phyloP scores from a whole-genome alignment of 2,888 invertebrate genomes.

The Scaeva pyrastri region DNA sequence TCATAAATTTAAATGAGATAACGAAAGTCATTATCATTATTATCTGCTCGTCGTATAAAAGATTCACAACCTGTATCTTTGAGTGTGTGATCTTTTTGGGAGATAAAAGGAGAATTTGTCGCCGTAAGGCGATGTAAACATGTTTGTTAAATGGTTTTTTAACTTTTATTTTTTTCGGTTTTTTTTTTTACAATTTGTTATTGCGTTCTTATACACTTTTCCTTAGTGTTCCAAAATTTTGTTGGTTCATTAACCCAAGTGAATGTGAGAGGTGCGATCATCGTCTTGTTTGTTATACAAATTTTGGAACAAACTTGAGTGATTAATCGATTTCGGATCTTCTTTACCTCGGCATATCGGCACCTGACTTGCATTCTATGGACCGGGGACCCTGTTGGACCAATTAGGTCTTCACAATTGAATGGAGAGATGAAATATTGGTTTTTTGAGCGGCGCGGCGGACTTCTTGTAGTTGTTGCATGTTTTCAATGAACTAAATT shows the following conservation, averaged over 20 bases:
- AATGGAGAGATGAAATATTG: conserved; percentile 27
- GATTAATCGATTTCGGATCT: conserved; percentile 60
- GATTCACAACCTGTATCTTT: conserved; percentile 27
- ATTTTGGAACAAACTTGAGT: conserved; percentile 29
- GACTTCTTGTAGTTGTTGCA: background rate
- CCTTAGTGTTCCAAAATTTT: background rate
- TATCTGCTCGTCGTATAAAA: conserved; percentile 38
- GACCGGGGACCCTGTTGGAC: conserved; percentile 17
- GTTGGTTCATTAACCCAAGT: conserved; percentile 64
- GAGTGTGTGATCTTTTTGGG: background rate
- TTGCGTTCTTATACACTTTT: conserved; percentile 36
- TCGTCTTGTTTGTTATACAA: conserved; percentile 53
- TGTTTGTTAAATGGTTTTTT: conserved; percentile 60
- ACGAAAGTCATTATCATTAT: conserved; percentile 40
- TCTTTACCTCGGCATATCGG: conserved; percentile 1
- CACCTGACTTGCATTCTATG: conserved; percentile 44
- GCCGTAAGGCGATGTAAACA: conserved; percentile 51
- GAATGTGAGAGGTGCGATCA: conserved; percentile 15
- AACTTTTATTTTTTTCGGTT: conserved; percentile 51
- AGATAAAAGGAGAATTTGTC: conserved; percentile 39
- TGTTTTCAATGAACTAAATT: background rate
- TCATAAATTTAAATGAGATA: conserved; percentile 71
- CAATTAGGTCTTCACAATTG: conserved; percentile 40
- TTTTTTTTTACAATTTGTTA: conserved; percentile 11
- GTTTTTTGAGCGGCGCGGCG: background rate